Evolutionary conservation across 2,113 vertebrate genomes (phyloP).

Genomic region (Scalopus aquaticus): DNA sequence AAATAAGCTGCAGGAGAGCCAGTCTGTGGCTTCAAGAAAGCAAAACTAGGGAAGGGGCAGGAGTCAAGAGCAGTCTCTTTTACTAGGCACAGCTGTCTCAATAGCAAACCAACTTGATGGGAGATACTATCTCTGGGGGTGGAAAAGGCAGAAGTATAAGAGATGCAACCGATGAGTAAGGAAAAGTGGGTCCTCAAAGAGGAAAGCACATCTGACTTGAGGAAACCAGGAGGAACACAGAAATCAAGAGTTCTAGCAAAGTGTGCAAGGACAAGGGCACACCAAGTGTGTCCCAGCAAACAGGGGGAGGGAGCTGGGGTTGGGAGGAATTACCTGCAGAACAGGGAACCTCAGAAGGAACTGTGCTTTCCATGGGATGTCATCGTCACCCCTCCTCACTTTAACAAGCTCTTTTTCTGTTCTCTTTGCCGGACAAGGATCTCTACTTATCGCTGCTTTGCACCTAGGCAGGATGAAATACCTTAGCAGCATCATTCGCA

Average conservation of each 20-base stretch:
- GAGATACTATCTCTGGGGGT: background rate
- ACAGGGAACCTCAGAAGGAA: background rate
- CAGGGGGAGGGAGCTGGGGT: background rate
- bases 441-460: background rate
- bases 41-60: background rate
- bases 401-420: background rate
- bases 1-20: background rate
- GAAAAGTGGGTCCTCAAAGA: background rate
- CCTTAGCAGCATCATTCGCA: background rate
- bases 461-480: background rate
- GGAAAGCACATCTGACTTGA: background rate
- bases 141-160: background rate
- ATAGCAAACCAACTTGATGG: background rate
- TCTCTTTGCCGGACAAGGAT: background rate
- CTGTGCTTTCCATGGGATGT: background rate
- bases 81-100: background rate
- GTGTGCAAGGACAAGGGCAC: background rate
- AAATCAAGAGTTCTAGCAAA: background rate
- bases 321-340: no score
- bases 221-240: background rate
- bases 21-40: conserved; percentile 10
- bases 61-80: background rate
- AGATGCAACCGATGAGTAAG: background rate
- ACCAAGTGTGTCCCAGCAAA: background rate
- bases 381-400: background rate